Percentiles rank a stretch among this genome's conserved stretches.
Evolutionary conservation across 2,888 invertebrate genomes (phyloP).

Genomic region (Sylvicola fuscatus): DNA sequence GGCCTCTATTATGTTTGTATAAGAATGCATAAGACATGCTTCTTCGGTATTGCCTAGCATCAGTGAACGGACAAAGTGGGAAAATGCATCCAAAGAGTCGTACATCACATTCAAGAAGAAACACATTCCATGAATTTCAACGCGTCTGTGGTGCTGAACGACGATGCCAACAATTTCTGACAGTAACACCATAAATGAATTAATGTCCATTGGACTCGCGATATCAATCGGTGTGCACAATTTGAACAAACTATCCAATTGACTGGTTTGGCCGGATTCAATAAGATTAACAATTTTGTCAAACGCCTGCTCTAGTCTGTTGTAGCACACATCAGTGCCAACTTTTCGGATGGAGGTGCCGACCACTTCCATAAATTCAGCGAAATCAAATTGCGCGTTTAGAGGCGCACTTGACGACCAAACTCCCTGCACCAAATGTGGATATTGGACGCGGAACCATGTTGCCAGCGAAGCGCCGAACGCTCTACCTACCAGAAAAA

Average conservation of each 20-base stretch:
- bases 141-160: conserved; percentile 5
- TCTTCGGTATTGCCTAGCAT: neutral
- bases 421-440: conserved; percentile 30
- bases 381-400: conserved; percentile 4
- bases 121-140: neutral
- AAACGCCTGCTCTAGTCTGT: conserved; percentile 4
- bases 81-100: conserved; percentile 1
- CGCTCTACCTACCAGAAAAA: conserved; percentile 12
- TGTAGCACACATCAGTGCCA: conserved; percentile 5
- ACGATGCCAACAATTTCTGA: conserved; percentile 3
- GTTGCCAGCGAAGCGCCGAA: conserved; percentile 33
- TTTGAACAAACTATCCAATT: conserved; percentile 3
- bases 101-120: neutral
- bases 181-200: conserved; percentile 3
- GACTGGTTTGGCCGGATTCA: neutral
- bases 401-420: conserved; percentile 37
- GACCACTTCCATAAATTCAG: conserved; percentile 6
- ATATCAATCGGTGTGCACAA: conserved; percentile 4
- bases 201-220: conserved; percentile 2
- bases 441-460: conserved; percentile 35
- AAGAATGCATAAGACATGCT: neutral
- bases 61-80: neutral
- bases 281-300: conserved; percentile 4
- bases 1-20: neutral
- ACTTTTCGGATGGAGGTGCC: conserved; percentile 3